Conservation (phyloP, 2,797 vertebrate genomes). For the Dipus sagitta region DNA sequence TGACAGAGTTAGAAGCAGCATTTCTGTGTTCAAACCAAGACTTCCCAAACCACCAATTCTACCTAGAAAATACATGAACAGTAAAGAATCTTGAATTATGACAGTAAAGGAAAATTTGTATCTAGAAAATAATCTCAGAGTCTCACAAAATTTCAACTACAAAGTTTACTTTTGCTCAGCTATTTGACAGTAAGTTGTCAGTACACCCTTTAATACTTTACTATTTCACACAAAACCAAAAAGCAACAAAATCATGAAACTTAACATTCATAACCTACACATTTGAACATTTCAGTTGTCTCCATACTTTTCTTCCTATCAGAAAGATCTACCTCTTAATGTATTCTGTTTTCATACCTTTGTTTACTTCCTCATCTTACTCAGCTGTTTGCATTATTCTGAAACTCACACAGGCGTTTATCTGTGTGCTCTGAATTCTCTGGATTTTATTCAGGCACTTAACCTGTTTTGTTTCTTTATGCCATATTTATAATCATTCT, state of each 20-base stretch:
- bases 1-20: constrained; percentile 38
- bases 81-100: not conserved
- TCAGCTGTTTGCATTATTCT: too few species aligned
- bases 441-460: too few species aligned
- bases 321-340: not conserved
- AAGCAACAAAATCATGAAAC: constrained; percentile 29
- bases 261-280: not conserved
- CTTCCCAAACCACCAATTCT: constrained; percentile 4
- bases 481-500: too few species aligned
- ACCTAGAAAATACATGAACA: not conserved
- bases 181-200: constrained; percentile 36
- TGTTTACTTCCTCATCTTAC: too few species aligned
- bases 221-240: constrained; percentile 30
- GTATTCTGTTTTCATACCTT: not conserved
- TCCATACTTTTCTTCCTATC: not conserved
- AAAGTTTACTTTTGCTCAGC: constrained; percentile 22
- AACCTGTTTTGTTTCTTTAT: too few species aligned
- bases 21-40: constrained; percentile 50
- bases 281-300: constrained; percentile 2
- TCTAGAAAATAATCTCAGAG: constrained; percentile 28
- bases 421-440: not conserved
- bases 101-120: not conserved
- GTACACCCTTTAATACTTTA: not conserved
- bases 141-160: constrained; percentile 48
- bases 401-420: too few species aligned